A percentile compares a stretch with the other conserved stretches of the same genome.
These are phyloP conservation scores for Arothron firmamentum DNA, from an alignment of 2,113 vertebrate species.

Conservation along the genomic window DNA sequence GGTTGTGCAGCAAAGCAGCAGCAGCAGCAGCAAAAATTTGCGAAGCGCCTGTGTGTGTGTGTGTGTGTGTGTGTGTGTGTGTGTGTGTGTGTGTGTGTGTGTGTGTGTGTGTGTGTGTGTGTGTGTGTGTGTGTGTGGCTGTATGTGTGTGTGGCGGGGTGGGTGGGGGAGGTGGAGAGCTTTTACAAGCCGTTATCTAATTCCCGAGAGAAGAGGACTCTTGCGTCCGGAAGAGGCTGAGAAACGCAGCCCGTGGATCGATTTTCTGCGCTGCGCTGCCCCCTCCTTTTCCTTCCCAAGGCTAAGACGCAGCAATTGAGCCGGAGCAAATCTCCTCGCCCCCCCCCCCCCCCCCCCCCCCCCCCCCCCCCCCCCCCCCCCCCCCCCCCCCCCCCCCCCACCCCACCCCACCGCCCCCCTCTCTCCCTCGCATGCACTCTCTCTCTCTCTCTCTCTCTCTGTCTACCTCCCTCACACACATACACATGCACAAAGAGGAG, in stretches of 20 bases:
- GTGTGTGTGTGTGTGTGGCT: not conserved
- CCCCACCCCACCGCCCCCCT: slow-evolving; percentile 30
- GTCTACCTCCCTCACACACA: slow-evolving; percentile 13
- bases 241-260: slow-evolving; percentile 68
- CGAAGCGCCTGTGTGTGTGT: slow-evolving; percentile 7
- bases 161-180: slow-evolving; percentile 56
- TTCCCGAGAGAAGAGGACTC: slow-evolving; percentile 70
- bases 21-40: slow-evolving; percentile 48
- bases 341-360: no score
- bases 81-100: not conserved
- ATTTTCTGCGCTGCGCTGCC: slow-evolving; percentile 55
- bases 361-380: no score
- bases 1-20: slow-evolving; percentile 43
- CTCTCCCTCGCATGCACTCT: slow-evolving; percentile 33
- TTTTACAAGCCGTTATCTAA: slow-evolving; percentile 76
- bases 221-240: slow-evolving; percentile 70
- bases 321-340: no score
- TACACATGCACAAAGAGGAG: slow-evolving; percentile 10
- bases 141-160: not conserved
- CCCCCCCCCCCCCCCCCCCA: no score
- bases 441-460: slow-evolving; percentile 1
- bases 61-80: not conserved
- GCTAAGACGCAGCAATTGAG: no score
- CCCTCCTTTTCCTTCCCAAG: not conserved
- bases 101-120: not conserved